Evolutionary conservation across 2,113 vertebrate genomes (phyloP).

Genomic region (Chamaetylas fuelleborni): DNA sequence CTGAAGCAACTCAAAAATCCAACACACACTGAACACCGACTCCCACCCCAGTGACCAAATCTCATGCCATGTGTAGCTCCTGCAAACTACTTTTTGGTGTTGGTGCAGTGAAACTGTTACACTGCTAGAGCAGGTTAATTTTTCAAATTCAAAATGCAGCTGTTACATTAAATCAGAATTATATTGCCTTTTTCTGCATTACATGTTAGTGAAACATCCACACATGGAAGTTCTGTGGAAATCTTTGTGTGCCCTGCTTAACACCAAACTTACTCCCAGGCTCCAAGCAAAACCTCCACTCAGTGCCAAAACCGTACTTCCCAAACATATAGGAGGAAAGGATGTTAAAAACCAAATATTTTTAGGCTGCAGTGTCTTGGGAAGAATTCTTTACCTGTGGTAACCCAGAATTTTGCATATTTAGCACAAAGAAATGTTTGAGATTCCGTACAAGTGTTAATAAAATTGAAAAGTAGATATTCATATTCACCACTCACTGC

Average conservation of each 20-base stretch:
- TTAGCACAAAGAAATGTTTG: neutral
- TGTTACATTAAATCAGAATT: neutral
- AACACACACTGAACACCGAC: accelerated
- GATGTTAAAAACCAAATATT: neutral
- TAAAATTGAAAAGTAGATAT: neutral
- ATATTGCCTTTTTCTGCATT: neutral
- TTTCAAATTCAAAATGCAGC: neutral
- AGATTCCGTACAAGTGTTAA: neutral
- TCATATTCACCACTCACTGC: neutral
- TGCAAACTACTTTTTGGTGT: neutral
- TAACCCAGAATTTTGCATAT: neutral
- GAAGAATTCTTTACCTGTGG: neutral
- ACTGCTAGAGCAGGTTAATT: neutral
- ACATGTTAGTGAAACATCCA: neutral
- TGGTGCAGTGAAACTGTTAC: neutral
- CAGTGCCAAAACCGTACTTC: neutral
- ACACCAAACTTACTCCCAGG: neutral
- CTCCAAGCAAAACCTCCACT: neutral
- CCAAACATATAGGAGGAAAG: neutral
- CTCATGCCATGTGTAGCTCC: accelerated
- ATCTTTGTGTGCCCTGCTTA: no score
- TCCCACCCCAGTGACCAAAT: neutral
- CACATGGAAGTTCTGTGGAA: neutral
- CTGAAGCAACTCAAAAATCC: neutral
- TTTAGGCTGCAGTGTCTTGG: neutral